A percentile compares a stretch with the other conserved stretches of the same genome.
Conservation (phyloP, 2,888 invertebrate species). For the Scaptomyza polygonia region DNA sequence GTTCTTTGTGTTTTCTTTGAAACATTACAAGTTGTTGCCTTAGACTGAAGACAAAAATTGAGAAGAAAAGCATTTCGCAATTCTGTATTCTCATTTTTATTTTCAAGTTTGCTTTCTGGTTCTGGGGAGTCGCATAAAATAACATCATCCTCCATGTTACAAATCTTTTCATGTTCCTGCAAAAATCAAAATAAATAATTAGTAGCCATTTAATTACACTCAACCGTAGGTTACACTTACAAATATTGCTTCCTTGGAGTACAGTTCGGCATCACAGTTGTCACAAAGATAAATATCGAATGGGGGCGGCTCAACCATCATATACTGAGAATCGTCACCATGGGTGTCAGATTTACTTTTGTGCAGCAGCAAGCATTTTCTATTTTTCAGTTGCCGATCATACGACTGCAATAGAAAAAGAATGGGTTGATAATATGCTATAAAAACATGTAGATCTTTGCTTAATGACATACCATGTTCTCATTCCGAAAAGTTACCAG, state of each 20-base stretch:
- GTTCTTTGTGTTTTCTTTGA: constrained; percentile 53
- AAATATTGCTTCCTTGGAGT: constrained; percentile 86
- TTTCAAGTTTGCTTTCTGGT: constrained; percentile 64
- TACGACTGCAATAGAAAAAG: constrained; percentile 77
- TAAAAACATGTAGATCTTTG: background rate
- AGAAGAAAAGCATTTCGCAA: constrained; percentile 84
- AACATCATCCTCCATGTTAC: constrained; percentile 83
- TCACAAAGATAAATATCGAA: constrained; percentile 91
- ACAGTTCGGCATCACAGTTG: constrained; percentile 90
- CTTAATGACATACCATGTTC: constrained; percentile 86
- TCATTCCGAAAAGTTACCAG: constrained; percentile 91
- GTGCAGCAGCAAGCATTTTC: constrained; percentile 85
- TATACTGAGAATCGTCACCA: constrained; percentile 84
- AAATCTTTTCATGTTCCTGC: constrained; percentile 85
- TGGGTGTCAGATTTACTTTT: constrained; percentile 81
- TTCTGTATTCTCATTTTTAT: constrained; percentile 78
- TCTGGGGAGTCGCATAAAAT: constrained; percentile 84
- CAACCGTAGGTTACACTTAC: constrained; percentile 77
- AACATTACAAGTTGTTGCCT: constrained; percentile 33
- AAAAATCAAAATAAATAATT: constrained; percentile 40
- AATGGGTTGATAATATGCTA: background rate
- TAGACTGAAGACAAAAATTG: constrained; percentile 84
- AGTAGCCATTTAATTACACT: background rate
- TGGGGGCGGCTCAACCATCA: constrained; percentile 86
- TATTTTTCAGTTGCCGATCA: constrained; percentile 82